Conservation (phyloP, 1,140 invertebrate genomes). For the Drosophila setifemur region DNA sequence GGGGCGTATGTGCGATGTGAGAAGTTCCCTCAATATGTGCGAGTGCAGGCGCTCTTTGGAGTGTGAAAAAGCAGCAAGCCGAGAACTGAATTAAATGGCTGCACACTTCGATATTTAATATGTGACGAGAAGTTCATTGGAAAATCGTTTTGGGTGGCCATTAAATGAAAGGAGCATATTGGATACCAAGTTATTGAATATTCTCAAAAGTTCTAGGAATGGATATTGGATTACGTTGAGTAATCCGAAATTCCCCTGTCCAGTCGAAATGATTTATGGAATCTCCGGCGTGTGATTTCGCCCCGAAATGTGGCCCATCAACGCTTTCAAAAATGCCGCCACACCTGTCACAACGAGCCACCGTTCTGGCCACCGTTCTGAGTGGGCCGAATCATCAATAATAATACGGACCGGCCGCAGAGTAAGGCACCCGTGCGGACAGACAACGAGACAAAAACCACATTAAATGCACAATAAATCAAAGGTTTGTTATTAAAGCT, state of each 20-base stretch:
- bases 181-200: neutral
- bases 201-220: neutral
- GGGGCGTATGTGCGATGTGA: conserved; percentile 64
- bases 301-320: conserved; percentile 4
- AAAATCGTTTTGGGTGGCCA: neutral
- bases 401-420: conserved; percentile 24
- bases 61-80: conserved; percentile 22
- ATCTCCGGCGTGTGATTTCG: neutral
- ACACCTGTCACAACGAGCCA: conserved; percentile 50
- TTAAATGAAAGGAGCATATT: neutral
- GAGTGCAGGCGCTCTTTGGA: conserved; percentile 26
- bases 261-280: conserved; percentile 23
- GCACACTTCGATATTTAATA: conserved; percentile 25
- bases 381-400: conserved; percentile 58
- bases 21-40: conserved; percentile 5
- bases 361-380: neutral
- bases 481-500: conserved; percentile 36
- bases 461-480: conserved; percentile 72
- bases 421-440: conserved; percentile 3
- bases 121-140: conserved; percentile 19
- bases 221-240: conserved; percentile 5
- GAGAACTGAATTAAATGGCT: conserved; percentile 39
- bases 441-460: conserved; percentile 36
- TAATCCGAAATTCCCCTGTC: neutral
- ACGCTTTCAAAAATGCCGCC: conserved; percentile 26